Evolutionary conservation across 2,113 vertebrate species (phyloP), one percentile per base, ranked within the genome.

Genomic region (Oreamnos americanus): DNA sequence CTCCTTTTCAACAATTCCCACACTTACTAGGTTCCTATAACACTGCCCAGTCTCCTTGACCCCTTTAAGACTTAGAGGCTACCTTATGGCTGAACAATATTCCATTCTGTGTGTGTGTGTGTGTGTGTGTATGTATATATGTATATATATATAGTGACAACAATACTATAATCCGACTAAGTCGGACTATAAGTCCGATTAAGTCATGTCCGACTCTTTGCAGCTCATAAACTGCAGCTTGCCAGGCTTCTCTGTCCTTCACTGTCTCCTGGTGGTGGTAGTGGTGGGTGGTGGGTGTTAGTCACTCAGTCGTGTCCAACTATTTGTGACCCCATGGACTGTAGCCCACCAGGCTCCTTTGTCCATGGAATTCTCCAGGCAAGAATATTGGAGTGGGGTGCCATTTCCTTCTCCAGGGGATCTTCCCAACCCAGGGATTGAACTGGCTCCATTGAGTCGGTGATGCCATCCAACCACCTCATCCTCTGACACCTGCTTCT

Each of bases 81-180:
- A 78, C 7, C 28, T 62, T 47, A 47, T 78, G 76, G 43, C 4
- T 28, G 74, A 47, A 15, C 7, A 78, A 47, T 30, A 47, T 47
- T 17, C 26, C 26, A 47, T 78, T 78, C 3, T 47, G 14, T 45
- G 7, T 78, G 13, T 55, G 7, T 55, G 15, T 49, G 12, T 49
- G 47, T 49, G 47, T 49, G 49, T 49, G 14, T 49, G 5, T 53
- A 0, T 51, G 0, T 51, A 0, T 51, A 0, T 51, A 0, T 51
- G 0, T 53, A 0, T 39, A 5, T 39, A 1, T 62, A 4, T 62
- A 3, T 62, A 13, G 12, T 45, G 43, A 45, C 43, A 58, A 58
- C 10, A 55, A 51, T 51, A 47, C 47, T 47, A 47, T 47, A 47
- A 45, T 45, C 43, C 1, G 43, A 45, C 43, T 45, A 45, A 45